Evolutionary conservation across 2,888 invertebrate species (phyloP), one percentile per base, ranked within the genome.

Genomic region (Xanthostigma xanthostigma): DNA sequence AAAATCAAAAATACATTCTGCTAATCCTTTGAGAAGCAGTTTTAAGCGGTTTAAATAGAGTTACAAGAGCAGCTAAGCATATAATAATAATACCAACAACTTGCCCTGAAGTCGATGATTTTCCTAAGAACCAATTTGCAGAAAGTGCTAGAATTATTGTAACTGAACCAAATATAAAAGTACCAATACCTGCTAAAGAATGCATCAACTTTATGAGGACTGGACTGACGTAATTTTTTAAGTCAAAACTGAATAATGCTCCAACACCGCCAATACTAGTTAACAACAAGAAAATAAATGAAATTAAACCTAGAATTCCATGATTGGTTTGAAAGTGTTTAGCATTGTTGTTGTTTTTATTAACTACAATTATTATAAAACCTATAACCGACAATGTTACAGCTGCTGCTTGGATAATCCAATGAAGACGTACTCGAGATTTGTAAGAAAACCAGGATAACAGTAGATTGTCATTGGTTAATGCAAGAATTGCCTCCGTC

Each of bases 261-360:
- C 53, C 46, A n/a, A 60, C 50, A 12, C 67, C 67, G 48, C 60
- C 61, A 5, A 63, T 43, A 33, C 58, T 53, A 2, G 62, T 54
- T 8, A 59, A 56, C 35, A 62, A 49, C 14, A 57, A 58, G 8
- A 57, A 55, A 4, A 62, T 49, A 44, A 62, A 40, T 8, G 60
- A 59, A 10, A 62, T 54, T 5, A 66, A 50, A 2, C 67, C 66
- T 36, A 62, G 56, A 11, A 63, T 46, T 9, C 58, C 64, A 52
- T 67, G 67, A 60, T 62, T 62, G 4, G 61, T 58, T 33, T 54
- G 56, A 51, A 65, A 66, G 53, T 67, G 67, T 8, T 53, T 39
- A 48, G 62, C 63, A 35, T 60, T 58, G 4, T 54, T 50, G 9
- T 54, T 50, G 36, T 62, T 58, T 56, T 66, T 65, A 49, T 59